phyloP scores from a whole-genome alignment of 1,140 invertebrate genomes.

The Drosophila littoralis region DNA sequence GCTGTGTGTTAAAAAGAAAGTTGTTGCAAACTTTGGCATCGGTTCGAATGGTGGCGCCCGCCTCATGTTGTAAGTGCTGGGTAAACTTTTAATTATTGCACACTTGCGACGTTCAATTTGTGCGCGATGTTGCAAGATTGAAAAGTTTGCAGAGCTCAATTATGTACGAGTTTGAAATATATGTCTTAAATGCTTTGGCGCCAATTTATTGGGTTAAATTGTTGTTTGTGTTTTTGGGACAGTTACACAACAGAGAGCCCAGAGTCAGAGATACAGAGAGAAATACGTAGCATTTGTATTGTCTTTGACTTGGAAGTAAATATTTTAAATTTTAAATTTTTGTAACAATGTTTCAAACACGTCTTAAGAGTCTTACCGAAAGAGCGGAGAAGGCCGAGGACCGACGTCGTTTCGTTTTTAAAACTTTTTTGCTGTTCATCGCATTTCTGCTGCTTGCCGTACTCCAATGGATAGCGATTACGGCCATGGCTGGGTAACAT shows the following conservation, averaged over 20 bases:
- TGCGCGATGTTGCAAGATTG: conserved; percentile 71
- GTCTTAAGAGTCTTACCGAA: conserved; percentile 17
- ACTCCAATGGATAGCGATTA: conserved; percentile 28
- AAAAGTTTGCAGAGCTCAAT: conserved; percentile 73
- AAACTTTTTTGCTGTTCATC: conserved; percentile 11
- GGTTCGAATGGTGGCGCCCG: not conserved
- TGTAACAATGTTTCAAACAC: conserved; percentile 53
- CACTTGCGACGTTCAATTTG: conserved; percentile 75
- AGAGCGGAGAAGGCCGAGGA: conserved; percentile 8
- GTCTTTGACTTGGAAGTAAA: conserved; percentile 1
- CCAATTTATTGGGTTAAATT: conserved; percentile 44
- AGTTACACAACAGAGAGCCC: too few species aligned
- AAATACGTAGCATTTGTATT: not conserved
- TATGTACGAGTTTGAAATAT: conserved; percentile 37
- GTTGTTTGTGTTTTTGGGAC: conserved; percentile 9
- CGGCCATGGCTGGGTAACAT: not conserved
- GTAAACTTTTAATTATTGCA: conserved; percentile 77
- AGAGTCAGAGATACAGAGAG: not conserved
- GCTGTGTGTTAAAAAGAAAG: conserved; percentile 68
- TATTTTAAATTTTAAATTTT: conserved; percentile 13
- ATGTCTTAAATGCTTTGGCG: conserved; percentile 20
- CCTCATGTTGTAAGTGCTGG: conserved; percentile 31
- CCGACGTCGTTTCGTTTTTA: conserved; percentile 21
- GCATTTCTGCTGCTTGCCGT: conserved; percentile 9
- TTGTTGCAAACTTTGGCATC: conserved; percentile 58